Percentiles rank a stretch among this genome's conserved stretches.
Evolutionary conservation across 1,140 invertebrate species (phyloP).

Genomic region (Penaeus indicus): DNA sequence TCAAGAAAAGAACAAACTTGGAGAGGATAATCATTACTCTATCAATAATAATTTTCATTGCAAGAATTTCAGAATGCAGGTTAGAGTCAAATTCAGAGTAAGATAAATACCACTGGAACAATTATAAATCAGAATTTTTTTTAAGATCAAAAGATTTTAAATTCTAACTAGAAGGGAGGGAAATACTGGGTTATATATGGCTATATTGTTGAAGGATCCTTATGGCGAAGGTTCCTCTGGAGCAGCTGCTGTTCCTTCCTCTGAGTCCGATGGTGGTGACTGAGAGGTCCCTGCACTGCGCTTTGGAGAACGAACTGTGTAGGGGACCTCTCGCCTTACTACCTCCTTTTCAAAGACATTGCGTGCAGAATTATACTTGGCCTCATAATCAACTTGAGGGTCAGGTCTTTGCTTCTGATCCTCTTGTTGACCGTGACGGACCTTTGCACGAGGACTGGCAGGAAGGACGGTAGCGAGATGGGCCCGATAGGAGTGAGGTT

Average conservation of each 20-base stretch:
- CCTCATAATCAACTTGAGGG: conserved; percentile 51
- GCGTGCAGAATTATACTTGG: conserved; percentile 52
- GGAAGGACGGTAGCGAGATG: conserved; percentile 58
- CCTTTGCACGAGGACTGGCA: conserved; percentile 39
- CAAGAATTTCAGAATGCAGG: no score
- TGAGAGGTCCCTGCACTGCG: conserved; percentile 20
- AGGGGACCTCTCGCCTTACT: conserved; percentile 37
- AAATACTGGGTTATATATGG: no score
- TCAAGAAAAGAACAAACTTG: no score
- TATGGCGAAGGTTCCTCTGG: no score
- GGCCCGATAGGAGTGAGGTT: conserved; percentile 53
- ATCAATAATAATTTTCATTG: no score
- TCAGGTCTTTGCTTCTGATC: conserved; percentile 43
- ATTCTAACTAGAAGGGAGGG: no score
- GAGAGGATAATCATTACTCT: no score
- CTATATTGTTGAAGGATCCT: no score
- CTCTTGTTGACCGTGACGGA: conserved; percentile 38
- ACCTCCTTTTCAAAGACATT: conserved; percentile 58
- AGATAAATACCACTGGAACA: no score
- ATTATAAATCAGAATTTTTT: no score
- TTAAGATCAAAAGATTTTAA: no score
- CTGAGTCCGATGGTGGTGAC: conserved; percentile 16
- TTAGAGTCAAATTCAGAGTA: no score
- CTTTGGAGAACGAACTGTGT: conserved; percentile 35
- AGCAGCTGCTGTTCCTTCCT: conserved; percentile 2